A percentile compares a stretch with the other conserved stretches of the same genome.
These are phyloP conservation scores for Pristis pectinata DNA, from an alignment of 2,797 vertebrate species.

Conservation along the genomic window DNA sequence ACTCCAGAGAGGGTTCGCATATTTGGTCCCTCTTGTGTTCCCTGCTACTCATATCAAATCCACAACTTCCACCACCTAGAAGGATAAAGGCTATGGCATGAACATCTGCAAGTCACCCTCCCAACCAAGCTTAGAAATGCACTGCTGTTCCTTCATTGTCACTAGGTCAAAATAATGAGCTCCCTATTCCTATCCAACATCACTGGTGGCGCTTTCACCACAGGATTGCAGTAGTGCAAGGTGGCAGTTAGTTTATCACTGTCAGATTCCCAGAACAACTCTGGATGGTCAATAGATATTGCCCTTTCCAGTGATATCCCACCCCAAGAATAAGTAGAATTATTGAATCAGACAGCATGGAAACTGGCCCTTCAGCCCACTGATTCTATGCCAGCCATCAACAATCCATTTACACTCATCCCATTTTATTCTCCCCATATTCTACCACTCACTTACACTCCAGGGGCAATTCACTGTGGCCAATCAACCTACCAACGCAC, in stretches of 20 bases:
- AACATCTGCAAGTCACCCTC: not conserved
- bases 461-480: no score
- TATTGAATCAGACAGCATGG: no score
- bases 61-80: not conserved
- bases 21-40: not conserved
- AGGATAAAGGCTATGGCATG: not conserved
- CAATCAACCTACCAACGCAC: no score
- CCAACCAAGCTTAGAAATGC: not conserved
- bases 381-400: no score
- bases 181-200: not conserved
- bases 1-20: not conserved
- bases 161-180: not conserved
- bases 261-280: not conserved
- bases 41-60: not conserved
- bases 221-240: not conserved
- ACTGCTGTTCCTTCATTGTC: not conserved
- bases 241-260: not conserved
- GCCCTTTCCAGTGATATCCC: not conserved
- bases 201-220: not conserved
- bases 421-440: no score
- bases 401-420: no score
- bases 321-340: not conserved
- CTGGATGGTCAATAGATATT: not conserved
- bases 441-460: no score
- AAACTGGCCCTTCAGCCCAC: no score